These are phyloP conservation scores for Cheracebus regulus DNA, from an alignment of 2,797 vertebrate species.

Conservation along the genomic window DNA sequence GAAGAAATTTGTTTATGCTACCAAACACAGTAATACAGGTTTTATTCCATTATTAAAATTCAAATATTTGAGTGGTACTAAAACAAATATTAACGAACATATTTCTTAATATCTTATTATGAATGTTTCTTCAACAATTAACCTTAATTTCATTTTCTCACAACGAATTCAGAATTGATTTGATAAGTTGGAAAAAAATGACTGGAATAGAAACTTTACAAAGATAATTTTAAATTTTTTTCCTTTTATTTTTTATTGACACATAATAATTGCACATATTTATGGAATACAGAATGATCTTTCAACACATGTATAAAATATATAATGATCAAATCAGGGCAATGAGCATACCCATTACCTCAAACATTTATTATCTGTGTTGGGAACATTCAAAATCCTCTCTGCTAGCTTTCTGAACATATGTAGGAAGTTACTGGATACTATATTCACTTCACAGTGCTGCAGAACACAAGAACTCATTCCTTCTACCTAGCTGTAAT, in stretches of 20 bases:
- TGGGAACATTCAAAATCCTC: background rate
- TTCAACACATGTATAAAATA: background rate
- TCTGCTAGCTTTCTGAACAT: background rate
- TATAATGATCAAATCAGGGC: background rate
- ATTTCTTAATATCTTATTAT: background rate
- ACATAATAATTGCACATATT: background rate
- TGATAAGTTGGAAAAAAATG: background rate
- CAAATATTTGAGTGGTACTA: background rate
- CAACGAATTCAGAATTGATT: background rate
- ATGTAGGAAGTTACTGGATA: too few species aligned
- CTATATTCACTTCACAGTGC: background rate
- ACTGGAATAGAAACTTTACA: background rate
- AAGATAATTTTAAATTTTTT: background rate
- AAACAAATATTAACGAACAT: background rate
- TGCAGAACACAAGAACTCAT: background rate
- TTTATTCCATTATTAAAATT: slow-evolving; percentile 3
- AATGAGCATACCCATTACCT: background rate
- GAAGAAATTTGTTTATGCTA: background rate
- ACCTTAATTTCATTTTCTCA: background rate
- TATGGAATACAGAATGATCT: background rate
- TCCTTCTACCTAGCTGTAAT: background rate
- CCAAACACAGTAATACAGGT: background rate
- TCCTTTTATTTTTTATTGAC: background rate
- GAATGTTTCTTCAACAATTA: background rate
- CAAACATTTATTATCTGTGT: background rate